Evolutionary conservation across 2,888 invertebrate genomes (phyloP), one percentile per base, ranked within the genome.

Genomic region (Heterodera filipjevi): DNA sequence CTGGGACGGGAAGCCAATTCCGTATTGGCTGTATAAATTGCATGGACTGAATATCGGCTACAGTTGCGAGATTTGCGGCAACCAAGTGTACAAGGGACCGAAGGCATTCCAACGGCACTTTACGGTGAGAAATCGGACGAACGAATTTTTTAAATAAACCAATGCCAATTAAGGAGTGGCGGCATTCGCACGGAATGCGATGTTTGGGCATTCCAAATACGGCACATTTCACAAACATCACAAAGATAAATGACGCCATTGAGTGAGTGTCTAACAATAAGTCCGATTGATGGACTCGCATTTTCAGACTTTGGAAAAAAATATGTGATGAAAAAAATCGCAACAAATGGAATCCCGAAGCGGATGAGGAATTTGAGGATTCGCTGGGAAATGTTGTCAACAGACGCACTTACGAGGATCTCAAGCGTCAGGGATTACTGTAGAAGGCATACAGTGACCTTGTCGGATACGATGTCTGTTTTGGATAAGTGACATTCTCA

Each of bases 81-180:
- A 99, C 91, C 89, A 89, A 77, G 82, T 86, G 8, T 99, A 99
- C 91, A 96, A 92, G 94, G 99, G 99, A 0, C 99, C 99, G 0
- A 99, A 99, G 90, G 98, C 99, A 32, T 99, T 99, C 91, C 99
- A 99, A 90, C 92, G 97, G 72, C 99, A 99, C 91, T 99, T 99
- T 91, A 96, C 98, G 0, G 92, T 92, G 77, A 78, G 79, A 76
- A 1, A 1, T 3, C 3, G 12, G 44, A 32, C 72, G 19, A 27
- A 6, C 30, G n/a, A 6, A 46, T 39, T 71, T 39, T 10, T 12
- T 12, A 2, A 10, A 0, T 6, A 39, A 39, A 6, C 44, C 3
- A 30, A 71, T 27, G 46, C 0, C 77, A 82, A 86, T 89, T 12
- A 83, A 92, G 91, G 93, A 93, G 89, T 93, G 93, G 93, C 90